Evolutionary conservation across 2,888 invertebrate genomes (phyloP).

Genomic region (Notodonta dromedarius): DNA sequence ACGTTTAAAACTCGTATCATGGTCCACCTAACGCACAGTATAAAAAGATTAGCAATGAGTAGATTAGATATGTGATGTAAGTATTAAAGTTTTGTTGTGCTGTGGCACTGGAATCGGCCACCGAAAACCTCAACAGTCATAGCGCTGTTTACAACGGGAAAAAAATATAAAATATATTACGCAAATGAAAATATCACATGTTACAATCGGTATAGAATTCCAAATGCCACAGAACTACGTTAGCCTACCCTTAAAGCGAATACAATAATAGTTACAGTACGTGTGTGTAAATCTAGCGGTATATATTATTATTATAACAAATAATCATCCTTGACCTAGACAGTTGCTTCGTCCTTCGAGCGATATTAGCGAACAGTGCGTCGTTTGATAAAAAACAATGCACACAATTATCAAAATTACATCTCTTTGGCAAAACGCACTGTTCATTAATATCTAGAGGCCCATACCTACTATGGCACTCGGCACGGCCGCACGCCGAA

Average conservation of each 20-base stretch:
- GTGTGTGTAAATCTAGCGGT: conserved; percentile 66
- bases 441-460: conserved; percentile 35
- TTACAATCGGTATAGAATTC: conserved; percentile 36
- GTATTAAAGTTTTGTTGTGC: conserved; percentile 60
- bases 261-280: conserved; percentile 60
- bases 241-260: conserved; percentile 76
- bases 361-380: conserved; percentile 33
- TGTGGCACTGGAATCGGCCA: conserved; percentile 40
- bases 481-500: not conserved
- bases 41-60: conserved; percentile 74
- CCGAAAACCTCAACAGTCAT: conserved; percentile 23
- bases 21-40: conserved; percentile 78
- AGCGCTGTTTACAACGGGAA: conserved; percentile 36
- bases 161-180: conserved; percentile 30
- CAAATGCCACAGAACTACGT: conserved; percentile 49
- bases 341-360: conserved; percentile 47
- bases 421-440: conserved; percentile 41
- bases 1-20: conserved; percentile 49
- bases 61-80: conserved; percentile 77
- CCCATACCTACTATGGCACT: not conserved
- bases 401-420: conserved; percentile 34
- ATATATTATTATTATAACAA: conserved; percentile 49
- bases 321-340: conserved; percentile 71
- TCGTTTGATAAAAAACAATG: conserved; percentile 27
- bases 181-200: conserved; percentile 38